phyloP scores from a whole-genome alignment of 2,113 vertebrate species.

The Reinhardtius hippoglossoides region DNA sequence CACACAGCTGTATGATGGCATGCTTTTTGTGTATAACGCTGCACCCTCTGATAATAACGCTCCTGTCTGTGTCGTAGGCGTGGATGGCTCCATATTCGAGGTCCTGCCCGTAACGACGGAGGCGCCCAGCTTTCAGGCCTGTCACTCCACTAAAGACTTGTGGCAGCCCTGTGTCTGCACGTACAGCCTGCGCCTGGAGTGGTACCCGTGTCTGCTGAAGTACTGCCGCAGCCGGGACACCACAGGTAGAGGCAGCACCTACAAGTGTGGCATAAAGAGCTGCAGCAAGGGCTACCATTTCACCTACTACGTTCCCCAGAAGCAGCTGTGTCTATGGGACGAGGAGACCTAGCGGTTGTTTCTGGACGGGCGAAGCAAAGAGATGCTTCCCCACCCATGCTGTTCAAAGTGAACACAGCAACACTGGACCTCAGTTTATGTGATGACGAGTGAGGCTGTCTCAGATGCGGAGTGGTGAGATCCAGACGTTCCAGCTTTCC shows the following conservation, averaged over 20 bases:
- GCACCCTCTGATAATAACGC: slow-evolving; percentile 1
- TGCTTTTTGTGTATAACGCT: slow-evolving; percentile 53
- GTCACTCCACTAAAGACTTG: slow-evolving; percentile 82
- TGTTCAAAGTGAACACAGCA: slow-evolving; percentile 34
- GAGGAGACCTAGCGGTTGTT: slow-evolving; percentile 87
- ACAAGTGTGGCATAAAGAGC: slow-evolving; percentile 98
- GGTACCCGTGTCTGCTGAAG: slow-evolving; percentile 97
- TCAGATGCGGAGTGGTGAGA: slow-evolving; percentile 36
- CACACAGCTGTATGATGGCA: slow-evolving; percentile 3
- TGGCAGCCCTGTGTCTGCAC: slow-evolving; percentile 91
- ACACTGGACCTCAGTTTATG: slow-evolving; percentile 49
- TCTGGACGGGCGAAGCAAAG: slow-evolving; percentile 16
- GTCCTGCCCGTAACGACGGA: slow-evolving; percentile 82
- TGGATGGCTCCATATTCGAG: slow-evolving; percentile 92
- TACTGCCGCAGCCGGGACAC: slow-evolving; percentile 91
- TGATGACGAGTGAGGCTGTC: slow-evolving; percentile 42
- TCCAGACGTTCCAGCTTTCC: slow-evolving; percentile 40
- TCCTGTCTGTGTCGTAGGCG: slow-evolving; percentile 79
- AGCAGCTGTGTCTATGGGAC: slow-evolving; percentile 95
- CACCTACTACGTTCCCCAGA: slow-evolving; percentile 89
- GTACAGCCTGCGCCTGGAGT: slow-evolving; percentile 91
- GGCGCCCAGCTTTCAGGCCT: slow-evolving; percentile 83
- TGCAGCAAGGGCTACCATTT: slow-evolving; percentile 96
- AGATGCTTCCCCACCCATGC: slow-evolving; percentile 32
- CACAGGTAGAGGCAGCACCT: slow-evolving; percentile 85